Base-by-base conservation (phyloP, 2,888 invertebrate genomes). In the Pheosia gnoma region DNA sequence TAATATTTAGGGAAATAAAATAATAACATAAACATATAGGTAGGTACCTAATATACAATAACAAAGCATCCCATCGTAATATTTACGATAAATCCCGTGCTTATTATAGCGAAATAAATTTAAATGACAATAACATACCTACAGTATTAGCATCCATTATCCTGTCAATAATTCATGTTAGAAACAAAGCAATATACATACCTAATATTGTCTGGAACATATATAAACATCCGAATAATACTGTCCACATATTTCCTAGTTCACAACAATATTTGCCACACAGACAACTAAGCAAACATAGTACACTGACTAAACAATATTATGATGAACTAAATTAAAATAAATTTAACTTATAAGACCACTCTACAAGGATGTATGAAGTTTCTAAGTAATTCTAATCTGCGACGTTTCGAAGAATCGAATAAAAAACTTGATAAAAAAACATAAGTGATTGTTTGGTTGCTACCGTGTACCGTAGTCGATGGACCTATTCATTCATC, bases 351-450 rank as follows among this genome's bases (percentile, higher is more conserved):
- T 36, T 53, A 41, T 37, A 41, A 25, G 41, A 8, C 56, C 39
- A 13, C n/a, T 13, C 41, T 13, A 56, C 10, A 41, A 41, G 56
- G 56, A 56, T 56, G 41, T 43, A 56, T 41, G 10, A n/a, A 54
- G 54, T 25, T 54, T 54, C 38, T 54, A 25, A 56, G 56, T 56
- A 13, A 41, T 56, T 43, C 56, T 56, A 56, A 41, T 9, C 13
- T 4, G 11, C 38, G 6, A 9, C 11, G 56, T 13, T 56, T 25
- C 41, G 56, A 8, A 1, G 13, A 56, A 54, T 38, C n/a, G 38
- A 13, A 11, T 11, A 38, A 11, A 54, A 54, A 54, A 54, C 38
- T 5, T 38, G 11, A 11, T n/a, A 54, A 54, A 54, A 38, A 54
- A 25, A 54, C 38, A 37, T 54, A 11, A 11, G 11, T 11, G 53